These are phyloP conservation scores for Aldabrachelys gigantea DNA, from an alignment of 2,113 vertebrate species.

Conservation along the genomic window DNA sequence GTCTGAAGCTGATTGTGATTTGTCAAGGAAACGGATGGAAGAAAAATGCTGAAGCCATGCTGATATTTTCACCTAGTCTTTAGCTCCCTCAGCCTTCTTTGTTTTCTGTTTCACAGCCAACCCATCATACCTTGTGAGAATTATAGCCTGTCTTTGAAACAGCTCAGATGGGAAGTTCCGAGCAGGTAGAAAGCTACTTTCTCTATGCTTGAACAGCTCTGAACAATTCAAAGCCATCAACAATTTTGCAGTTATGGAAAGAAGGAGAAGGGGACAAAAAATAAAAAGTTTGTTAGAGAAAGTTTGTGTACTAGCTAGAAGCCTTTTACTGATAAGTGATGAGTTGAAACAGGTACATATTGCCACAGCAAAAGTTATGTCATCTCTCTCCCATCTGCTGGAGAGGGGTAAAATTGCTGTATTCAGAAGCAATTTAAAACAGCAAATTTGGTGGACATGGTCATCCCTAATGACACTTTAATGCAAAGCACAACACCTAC, in stretches of 20 bases:
- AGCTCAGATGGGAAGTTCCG: slow-evolving; percentile 21
- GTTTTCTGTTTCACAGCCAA: neutral
- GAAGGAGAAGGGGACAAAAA: neutral
- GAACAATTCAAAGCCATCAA: slow-evolving; percentile 61
- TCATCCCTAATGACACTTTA: neutral
- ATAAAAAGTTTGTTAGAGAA: slow-evolving; percentile 1
- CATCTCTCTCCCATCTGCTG: neutral
- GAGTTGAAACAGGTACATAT: neutral
- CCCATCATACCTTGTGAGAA: slow-evolving; percentile 23
- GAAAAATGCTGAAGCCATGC: neutral
- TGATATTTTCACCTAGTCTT: slow-evolving; percentile 27
- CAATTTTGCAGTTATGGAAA: slow-evolving; percentile 45
- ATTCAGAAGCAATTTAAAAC: neutral
- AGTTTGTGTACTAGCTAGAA: neutral
- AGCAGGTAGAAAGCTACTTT: slow-evolving; percentile 46
- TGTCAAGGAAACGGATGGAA: neutral
- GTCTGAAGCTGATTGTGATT: neutral
- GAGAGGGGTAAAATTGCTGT: neutral
- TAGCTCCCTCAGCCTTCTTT: neutral
- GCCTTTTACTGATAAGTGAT: neutral
- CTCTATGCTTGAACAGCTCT: slow-evolving; percentile 33
- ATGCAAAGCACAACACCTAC: neutral
- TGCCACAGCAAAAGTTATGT: neutral
- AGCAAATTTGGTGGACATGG: accelerated
- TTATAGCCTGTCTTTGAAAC: neutral